Evolutionary conservation across 2,113 vertebrate genomes (phyloP).

Genomic region (Hirundichthys speculiger): DNA sequence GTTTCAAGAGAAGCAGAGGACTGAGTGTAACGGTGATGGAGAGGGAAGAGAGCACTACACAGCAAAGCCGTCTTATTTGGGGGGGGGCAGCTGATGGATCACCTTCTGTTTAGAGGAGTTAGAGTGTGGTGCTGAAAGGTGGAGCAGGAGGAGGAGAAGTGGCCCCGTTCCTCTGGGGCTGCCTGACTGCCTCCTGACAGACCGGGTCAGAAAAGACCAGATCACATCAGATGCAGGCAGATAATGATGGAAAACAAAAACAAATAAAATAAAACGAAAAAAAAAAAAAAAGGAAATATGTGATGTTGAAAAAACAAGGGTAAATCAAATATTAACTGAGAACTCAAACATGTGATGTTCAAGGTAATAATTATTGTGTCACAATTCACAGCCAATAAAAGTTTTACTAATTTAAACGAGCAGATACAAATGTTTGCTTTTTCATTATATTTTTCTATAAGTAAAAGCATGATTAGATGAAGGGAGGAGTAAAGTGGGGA

Average conservation of each 20-base stretch:
- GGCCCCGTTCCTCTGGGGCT: constrained; percentile 67
- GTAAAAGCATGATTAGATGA: too few species aligned
- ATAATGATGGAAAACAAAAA: constrained; percentile 16
- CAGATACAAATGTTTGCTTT: too few species aligned
- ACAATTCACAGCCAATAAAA: too few species aligned
- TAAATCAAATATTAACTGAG: background rate
- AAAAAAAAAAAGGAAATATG: background rate
- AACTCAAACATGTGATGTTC: too few species aligned
- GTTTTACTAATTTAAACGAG: too few species aligned
- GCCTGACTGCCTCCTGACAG: constrained; percentile 60
- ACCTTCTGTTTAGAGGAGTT: constrained; percentile 72
- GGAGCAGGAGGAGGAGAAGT: constrained; percentile 38
- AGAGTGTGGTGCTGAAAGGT: constrained; percentile 49
- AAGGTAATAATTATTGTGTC: too few species aligned
- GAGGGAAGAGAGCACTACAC: background rate
- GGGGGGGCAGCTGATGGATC: constrained; percentile 44
- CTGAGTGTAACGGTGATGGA: background rate
- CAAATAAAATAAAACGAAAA: constrained; percentile 1
- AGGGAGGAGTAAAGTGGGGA: too few species aligned
- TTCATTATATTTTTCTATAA: too few species aligned
- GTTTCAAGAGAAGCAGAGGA: background rate
- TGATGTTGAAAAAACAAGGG: background rate
- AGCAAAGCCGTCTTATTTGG: too few species aligned
- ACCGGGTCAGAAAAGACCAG: constrained; percentile 16
- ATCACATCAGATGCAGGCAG: constrained; percentile 7